Conservation (phyloP, 2,888 invertebrate genomes). For the Epistrophe grossulariae region DNA sequence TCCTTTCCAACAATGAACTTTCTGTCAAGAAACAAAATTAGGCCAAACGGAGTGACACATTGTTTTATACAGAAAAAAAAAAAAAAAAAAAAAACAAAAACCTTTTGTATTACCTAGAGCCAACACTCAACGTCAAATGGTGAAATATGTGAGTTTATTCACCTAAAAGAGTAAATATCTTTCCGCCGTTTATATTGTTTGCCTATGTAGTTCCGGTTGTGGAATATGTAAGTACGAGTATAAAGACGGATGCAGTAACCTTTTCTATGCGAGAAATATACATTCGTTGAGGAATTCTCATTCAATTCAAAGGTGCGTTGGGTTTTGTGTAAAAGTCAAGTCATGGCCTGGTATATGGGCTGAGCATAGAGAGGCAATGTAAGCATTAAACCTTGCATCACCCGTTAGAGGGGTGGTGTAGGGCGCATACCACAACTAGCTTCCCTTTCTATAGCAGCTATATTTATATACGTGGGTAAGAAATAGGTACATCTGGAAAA, state of each 20-base stretch:
- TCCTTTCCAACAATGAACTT: conserved; percentile 28
- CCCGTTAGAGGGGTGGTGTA: neutral
- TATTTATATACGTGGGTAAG: too few relatives aligned
- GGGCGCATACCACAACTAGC: conserved; percentile 4
- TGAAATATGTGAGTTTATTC: conserved; percentile 66
- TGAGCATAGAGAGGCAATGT: conserved; percentile 7
- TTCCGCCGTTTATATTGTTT: conserved; percentile 57
- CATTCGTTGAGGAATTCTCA: conserved; percentile 42
- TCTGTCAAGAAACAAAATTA: conserved; percentile 61
- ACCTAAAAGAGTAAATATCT: conserved; percentile 55
- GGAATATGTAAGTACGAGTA: neutral
- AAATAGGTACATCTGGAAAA: conserved; percentile 31
- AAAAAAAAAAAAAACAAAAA: too few relatives aligned
- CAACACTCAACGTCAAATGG: conserved; percentile 62
- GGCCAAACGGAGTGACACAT: conserved; percentile 60
- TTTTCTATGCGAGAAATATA: conserved; percentile 25
- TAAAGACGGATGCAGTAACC: conserved; percentile 59
- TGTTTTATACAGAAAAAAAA: conserved; percentile 28
- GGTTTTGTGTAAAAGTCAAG: conserved; percentile 20
- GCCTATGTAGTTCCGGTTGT: conserved; percentile 49
- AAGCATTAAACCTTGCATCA: neutral
- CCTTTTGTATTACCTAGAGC: conserved; percentile 27
- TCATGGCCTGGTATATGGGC: neutral
- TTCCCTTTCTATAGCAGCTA: neutral
- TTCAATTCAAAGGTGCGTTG: conserved; percentile 55